Conservation (phyloP, 30 jellyfish, hydroid and myxozoan genomes). For the Nemopilema nomurai region DNA sequence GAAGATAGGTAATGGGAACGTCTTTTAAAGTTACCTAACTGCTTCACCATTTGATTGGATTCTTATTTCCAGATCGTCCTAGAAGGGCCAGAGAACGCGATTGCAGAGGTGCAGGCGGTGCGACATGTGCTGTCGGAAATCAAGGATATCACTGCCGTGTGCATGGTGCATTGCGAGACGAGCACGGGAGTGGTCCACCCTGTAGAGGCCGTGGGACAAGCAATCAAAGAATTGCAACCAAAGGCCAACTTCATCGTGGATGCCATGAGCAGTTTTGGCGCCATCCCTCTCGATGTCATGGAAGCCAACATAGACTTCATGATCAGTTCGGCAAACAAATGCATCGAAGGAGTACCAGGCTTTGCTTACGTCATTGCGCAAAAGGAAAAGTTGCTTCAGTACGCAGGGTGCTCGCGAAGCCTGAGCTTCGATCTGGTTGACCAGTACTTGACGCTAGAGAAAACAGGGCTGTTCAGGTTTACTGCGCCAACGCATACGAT, state of each 20-base stretch:
- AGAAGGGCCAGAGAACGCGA: slow-evolving; percentile 70
- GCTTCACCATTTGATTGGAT: too few species aligned
- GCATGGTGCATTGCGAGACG: slow-evolving; percentile 98
- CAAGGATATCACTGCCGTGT: slow-evolving; percentile 82
- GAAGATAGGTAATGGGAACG: too few species aligned
- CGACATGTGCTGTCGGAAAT: slow-evolving; percentile 43
- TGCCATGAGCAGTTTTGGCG: slow-evolving; percentile 99
- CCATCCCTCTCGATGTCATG: slow-evolving; percentile 68
- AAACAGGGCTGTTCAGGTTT: slow-evolving; percentile 91
- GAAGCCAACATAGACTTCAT: slow-evolving; percentile 78
- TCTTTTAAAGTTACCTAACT: too few species aligned
- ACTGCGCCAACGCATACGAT: slow-evolving; percentile 94
- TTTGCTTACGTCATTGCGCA: slow-evolving; percentile 76
- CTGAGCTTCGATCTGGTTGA: slow-evolving; percentile 89
- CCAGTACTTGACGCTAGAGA: slow-evolving; percentile 81
- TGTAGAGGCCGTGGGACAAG: slow-evolving; percentile 84
- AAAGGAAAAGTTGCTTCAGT: slow-evolving; percentile 64
- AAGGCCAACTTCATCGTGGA: slow-evolving; percentile 88
- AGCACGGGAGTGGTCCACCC: slow-evolving; percentile 97
- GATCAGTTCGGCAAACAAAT: slow-evolving; percentile 95
- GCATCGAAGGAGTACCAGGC: slow-evolving; percentile 99
- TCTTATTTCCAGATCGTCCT: slow-evolving; percentile 70
- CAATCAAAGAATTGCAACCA: slow-evolving; percentile 72
- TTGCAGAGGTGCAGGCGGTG: slow-evolving; percentile 67
- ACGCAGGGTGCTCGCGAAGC: slow-evolving; percentile 82